phyloP scores from a whole-genome alignment of 2,113 vertebrate species.

The Chaenogobius annularis region DNA sequence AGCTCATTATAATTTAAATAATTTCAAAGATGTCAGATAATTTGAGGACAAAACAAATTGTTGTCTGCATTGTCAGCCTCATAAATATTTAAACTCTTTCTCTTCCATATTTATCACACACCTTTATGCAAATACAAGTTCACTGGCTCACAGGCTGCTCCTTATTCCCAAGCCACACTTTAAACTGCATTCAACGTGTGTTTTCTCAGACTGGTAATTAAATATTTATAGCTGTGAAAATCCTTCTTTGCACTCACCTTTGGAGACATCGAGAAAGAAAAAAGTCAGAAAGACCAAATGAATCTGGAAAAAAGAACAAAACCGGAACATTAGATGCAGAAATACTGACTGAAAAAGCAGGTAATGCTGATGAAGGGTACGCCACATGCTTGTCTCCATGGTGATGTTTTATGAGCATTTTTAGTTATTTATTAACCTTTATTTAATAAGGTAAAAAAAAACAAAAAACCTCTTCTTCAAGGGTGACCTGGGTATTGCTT shows the following conservation, averaged over 20 bases:
- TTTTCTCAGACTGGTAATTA: constrained; percentile 6
- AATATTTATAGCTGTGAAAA: background rate
- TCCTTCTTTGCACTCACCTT: constrained; percentile 49
- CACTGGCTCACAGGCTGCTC: background rate
- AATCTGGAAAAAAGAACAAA: constrained; percentile 45
- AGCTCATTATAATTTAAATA: constrained; percentile 4
- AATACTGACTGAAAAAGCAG: background rate
- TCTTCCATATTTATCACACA: constrained; percentile 9
- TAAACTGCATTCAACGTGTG: constrained; percentile 1
- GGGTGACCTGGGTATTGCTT: background rate
- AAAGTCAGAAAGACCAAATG: constrained; percentile 18
- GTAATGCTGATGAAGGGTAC: background rate
- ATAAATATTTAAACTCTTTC: background rate
- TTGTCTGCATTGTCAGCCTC: background rate
- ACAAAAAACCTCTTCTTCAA: no score
- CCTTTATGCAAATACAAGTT: constrained; percentile 10
- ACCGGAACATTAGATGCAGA: background rate
- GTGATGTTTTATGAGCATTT: background rate
- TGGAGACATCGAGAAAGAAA: constrained; percentile 34
- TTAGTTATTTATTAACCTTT: no score
- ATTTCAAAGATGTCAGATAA: constrained; percentile 1
- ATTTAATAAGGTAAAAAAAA: no score
- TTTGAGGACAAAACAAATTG: constrained; percentile 10
- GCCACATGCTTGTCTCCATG: background rate
- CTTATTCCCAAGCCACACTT: background rate